Evolutionary conservation across 1,140 invertebrate species (phyloP).

Genomic region (Acromyrmex heyeri): DNA sequence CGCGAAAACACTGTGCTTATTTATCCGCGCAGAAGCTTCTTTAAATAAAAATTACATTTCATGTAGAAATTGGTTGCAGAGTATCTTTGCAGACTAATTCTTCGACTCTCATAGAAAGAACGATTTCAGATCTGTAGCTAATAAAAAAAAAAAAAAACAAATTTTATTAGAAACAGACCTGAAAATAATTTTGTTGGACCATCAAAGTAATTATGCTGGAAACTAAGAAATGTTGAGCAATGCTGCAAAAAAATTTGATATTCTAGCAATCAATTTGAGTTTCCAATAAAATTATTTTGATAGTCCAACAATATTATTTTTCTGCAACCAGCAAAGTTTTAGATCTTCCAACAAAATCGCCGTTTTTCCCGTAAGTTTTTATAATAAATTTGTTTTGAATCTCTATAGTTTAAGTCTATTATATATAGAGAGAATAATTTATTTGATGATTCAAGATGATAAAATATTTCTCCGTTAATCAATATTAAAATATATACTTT

Average conservation of each 20-base stretch:
- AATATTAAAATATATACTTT: slow-evolving; percentile 23
- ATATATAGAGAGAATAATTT: not conserved
- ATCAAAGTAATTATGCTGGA: too few relatives aligned
- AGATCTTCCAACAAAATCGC: too few relatives aligned
- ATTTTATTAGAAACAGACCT: too few relatives aligned
- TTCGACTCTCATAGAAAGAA: not conserved
- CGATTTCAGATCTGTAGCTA: too few relatives aligned
- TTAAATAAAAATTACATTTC: slow-evolving; percentile 15
- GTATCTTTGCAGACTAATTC: slow-evolving; percentile 7
- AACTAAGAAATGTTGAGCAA: too few relatives aligned
- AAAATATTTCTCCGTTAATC: not conserved
- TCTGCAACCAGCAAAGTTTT: too few relatives aligned
- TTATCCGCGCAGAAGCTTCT: slow-evolving; percentile 1
- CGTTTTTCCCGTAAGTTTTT: not conserved
- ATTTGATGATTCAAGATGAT: not conserved
- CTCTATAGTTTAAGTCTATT: not conserved
- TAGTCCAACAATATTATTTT: too few relatives aligned
- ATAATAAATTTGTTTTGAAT: not conserved
- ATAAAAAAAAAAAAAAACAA: too few relatives aligned
- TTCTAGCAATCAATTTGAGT: too few relatives aligned
- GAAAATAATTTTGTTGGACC: too few relatives aligned
- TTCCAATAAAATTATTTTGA: too few relatives aligned
- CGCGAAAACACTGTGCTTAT: not conserved
- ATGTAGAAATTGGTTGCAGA: not conserved
- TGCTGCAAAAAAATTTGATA: too few relatives aligned